phyloP scores from a whole-genome alignment of 2,888 invertebrate genomes.

The Chymomyza fuscimana region DNA sequence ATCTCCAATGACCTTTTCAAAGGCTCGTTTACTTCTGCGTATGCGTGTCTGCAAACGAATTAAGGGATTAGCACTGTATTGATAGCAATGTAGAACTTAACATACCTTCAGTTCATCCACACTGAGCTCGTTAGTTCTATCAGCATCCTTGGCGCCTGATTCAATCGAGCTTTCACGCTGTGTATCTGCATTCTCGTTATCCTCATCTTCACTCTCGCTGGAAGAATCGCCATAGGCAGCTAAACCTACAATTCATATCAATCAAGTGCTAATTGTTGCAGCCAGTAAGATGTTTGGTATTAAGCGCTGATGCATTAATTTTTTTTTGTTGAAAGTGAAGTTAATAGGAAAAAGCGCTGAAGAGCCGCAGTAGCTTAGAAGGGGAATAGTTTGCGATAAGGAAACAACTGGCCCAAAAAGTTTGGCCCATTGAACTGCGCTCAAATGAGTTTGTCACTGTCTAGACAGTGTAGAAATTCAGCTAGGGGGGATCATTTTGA shows the following conservation, averaged over 20 bases:
- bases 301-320: conserved; percentile 24
- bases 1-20: conserved; percentile 87
- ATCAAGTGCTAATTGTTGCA: conserved; percentile 74
- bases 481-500: background rate
- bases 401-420: background rate
- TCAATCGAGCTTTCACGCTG: conserved; percentile 70
- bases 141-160: conserved; percentile 75
- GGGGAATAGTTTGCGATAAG: conserved; percentile 1
- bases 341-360: background rate
- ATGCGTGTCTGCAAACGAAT: conserved; percentile 81
- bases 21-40: conserved; percentile 84
- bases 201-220: conserved; percentile 83
- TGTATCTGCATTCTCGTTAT: conserved; percentile 75
- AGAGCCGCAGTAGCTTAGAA: background rate
- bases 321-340: conserved; percentile 17
- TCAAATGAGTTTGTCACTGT: background rate
- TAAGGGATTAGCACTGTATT: background rate
- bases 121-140: conserved; percentile 43
- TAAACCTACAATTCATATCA: conserved; percentile 84
- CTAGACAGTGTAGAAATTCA: background rate
- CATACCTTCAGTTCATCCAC: conserved; percentile 88
- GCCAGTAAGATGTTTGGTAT: conserved; percentile 35
- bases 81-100: background rate
- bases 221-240: conserved; percentile 87
- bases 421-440: background rate